Evolutionary conservation across 1,140 invertebrate genomes (phyloP), one percentile per base, ranked within the genome.

Genomic region (Ips typographus): DNA sequence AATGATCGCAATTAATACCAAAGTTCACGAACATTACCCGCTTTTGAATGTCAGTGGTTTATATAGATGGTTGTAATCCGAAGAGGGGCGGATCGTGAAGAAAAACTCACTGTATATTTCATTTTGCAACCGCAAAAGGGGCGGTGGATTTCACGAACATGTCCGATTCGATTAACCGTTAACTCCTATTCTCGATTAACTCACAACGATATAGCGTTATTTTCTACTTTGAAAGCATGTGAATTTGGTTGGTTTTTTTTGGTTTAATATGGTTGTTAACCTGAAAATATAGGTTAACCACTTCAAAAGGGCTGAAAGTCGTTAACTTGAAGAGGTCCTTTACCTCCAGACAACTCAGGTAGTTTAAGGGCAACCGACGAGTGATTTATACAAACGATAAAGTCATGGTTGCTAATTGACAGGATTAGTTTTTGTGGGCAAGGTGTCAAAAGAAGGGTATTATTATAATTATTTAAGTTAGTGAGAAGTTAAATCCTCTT

Each of bases 351-450:
- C 22, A 22, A 22, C 8, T n/a, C 64, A 66, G 64, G 64, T 66
- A 66, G 64, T 66, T 66, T 6, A 59, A 66, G 53, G 64, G 55
- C 43, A 42, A 22, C 63, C 40, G 8, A n/a, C 37, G 41, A 63
- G 22, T 42, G 51, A 42, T 42, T 65, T 65, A 42, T 41, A 36
- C 8, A 40, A 65, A 59, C 40, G 57, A 40, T 38, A 59, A 56
- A 65, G 64, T 66, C 64, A 66, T 66, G 53, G 49, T 58, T 66
- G 64, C 64, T 66, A 66, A 66, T 66, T 66, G 64, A 52, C 36
- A 66, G 53, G 64, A 58, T 66, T 66, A 66, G 40, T 39, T 55
- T 4, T 66, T 8, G 53, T 66, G 55, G 55, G 4, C 42, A 66
- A 57, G 55, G 64, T 66, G 64, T 66, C 64, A 57, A 66, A 66